Percentiles rank a stretch among this genome's conserved stretches.
Conservation (phyloP, 2,113 vertebrate genomes). For the Struthio camelus region DNA sequence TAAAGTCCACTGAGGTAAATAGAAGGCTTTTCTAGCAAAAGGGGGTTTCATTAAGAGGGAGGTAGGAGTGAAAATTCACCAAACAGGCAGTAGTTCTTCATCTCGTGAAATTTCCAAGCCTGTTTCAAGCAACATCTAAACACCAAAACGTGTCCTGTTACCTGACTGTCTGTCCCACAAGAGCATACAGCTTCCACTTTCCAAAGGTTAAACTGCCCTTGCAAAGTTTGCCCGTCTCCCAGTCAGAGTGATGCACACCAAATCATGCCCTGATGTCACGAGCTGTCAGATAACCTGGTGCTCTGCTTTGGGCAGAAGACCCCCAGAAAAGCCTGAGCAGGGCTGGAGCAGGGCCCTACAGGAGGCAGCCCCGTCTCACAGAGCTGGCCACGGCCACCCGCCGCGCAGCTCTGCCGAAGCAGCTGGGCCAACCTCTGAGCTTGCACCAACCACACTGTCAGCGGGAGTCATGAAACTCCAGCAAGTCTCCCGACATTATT, state of each 20-base stretch:
- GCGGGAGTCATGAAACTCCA: not conserved
- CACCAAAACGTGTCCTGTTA: not conserved
- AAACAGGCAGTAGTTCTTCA: not conserved
- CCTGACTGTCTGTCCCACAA: not conserved
- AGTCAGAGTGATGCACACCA: fast-evolving
- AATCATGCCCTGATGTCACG: not conserved
- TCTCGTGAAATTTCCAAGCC: not conserved
- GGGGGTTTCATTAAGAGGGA: not conserved
- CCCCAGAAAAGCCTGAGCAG: not conserved
- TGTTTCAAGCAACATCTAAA: not conserved
- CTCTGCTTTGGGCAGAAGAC: fast-evolving
- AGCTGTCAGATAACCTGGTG: not conserved
- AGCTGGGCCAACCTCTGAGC: not conserved
- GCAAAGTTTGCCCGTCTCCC: not conserved
- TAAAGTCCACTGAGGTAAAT: not conserved
- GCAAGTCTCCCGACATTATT: not conserved
- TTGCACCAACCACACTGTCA: not conserved
- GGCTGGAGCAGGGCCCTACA: fast-evolving
- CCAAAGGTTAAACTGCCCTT: not conserved
- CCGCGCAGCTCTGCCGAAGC: fast-evolving
- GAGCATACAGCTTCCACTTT: not conserved
- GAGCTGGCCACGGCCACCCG: no score
- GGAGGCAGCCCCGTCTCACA: fast-evolving
- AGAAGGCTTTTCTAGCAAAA: not conserved
- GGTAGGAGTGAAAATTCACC: not conserved